Conservation (phyloP, 2,113 vertebrate species). For the Myotis brandtii region DNA sequence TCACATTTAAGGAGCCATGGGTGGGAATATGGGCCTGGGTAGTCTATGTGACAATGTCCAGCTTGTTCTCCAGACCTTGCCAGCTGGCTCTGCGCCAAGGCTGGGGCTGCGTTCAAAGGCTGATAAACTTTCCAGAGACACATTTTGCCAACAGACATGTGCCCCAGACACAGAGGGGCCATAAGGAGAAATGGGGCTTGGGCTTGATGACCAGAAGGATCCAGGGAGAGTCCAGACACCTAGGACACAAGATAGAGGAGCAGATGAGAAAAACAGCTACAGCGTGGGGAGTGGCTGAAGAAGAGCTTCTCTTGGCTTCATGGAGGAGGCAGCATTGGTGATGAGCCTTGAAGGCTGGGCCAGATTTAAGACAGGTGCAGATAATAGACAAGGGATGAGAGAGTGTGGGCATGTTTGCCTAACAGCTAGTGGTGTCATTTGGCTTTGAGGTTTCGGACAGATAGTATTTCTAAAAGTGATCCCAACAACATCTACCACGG, state of each 20-base stretch:
- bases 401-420: not conserved
- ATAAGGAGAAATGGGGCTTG: not conserved
- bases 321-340: not conserved
- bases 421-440: not conserved
- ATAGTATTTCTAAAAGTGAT: not conserved
- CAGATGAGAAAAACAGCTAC: not conserved
- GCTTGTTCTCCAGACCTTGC: not conserved
- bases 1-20: not conserved
- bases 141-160: not conserved
- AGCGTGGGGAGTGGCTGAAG: fast-evolving
- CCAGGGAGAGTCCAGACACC: not conserved
- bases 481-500: not conserved
- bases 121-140: not conserved
- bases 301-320: not conserved
- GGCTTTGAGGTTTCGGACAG: not conserved
- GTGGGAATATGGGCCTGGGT: not conserved
- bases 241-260: not conserved
- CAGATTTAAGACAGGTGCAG: not conserved
- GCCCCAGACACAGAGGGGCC: not conserved
- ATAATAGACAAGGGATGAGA: not conserved
- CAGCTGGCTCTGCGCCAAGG: not conserved
- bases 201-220: not conserved
- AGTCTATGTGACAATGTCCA: not conserved
- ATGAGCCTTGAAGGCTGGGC: not conserved
- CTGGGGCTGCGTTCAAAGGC: not conserved